Conservation (phyloP, 2,888 invertebrate species). For the Lagria hirta region DNA sequence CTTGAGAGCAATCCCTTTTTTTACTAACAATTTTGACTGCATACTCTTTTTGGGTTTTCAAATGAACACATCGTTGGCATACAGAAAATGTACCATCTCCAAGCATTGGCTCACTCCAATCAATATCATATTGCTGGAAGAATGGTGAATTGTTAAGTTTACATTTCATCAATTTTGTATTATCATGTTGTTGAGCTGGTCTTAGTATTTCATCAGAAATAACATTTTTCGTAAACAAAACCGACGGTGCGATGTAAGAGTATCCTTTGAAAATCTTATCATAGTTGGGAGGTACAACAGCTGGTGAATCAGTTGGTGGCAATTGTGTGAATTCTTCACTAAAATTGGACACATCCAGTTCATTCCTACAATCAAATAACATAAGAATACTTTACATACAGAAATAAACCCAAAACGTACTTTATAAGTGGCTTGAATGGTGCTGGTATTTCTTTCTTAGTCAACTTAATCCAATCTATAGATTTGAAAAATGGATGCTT, state of each 20-base stretch:
- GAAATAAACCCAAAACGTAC: slow-evolving; percentile 34
- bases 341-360: slow-evolving; percentile 94
- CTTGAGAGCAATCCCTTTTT: slow-evolving; percentile 67
- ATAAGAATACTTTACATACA: not conserved
- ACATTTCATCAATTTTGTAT: slow-evolving; percentile 41
- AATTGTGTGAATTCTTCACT: slow-evolving; percentile 95
- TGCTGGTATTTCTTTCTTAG: slow-evolving; percentile 74
- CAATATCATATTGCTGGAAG: slow-evolving; percentile 80
- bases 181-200: slow-evolving; percentile 57
- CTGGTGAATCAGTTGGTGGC: slow-evolving; percentile 89
- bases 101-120: slow-evolving; percentile 67
- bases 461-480: slow-evolving; percentile 82
- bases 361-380: slow-evolving; percentile 57
- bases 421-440: slow-evolving; percentile 88
- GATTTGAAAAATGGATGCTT: slow-evolving; percentile 84
- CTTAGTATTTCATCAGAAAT: slow-evolving; percentile 73
- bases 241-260: slow-evolving; percentile 92
- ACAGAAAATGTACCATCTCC: slow-evolving; percentile 91
- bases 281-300: slow-evolving; percentile 79
- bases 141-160: slow-evolving; percentile 70
- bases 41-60: slow-evolving; percentile 65
- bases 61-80: slow-evolving; percentile 77
- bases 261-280: slow-evolving; percentile 91
- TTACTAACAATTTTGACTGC: slow-evolving; percentile 86
- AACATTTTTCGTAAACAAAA: slow-evolving; percentile 78